phyloP scores from a whole-genome alignment of 2,888 invertebrate species.

The Meganola albula region DNA sequence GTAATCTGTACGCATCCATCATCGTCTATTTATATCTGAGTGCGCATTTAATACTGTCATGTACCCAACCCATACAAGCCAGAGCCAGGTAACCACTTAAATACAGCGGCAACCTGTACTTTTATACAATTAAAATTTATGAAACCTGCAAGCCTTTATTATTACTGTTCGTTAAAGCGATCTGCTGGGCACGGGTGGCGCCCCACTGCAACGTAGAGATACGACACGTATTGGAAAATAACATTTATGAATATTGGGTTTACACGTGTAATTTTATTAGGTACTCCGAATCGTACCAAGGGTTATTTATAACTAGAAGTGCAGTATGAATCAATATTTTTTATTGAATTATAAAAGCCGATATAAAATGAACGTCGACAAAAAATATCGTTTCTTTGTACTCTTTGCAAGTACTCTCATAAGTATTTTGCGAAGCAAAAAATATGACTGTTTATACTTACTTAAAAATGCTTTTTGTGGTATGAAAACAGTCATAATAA shows the following conservation, averaged over 20 bases:
- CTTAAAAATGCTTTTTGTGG: slow-evolving; percentile 45
- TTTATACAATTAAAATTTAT: slow-evolving; percentile 60
- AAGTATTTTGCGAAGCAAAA: slow-evolving; percentile 34
- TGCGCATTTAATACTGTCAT: slow-evolving; percentile 28
- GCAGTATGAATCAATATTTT: slow-evolving; percentile 7
- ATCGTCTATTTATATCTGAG: slow-evolving; percentile 27
- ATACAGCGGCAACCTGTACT: slow-evolving; percentile 42
- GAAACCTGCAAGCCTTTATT: slow-evolving; percentile 50
- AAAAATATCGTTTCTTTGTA: slow-evolving; percentile 27
- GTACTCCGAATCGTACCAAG: slow-evolving; percentile 8
- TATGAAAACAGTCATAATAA: slow-evolving; percentile 50
- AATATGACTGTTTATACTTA: slow-evolving; percentile 38
- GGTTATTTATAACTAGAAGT: slow-evolving; percentile 8
- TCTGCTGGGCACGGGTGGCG: slow-evolving; percentile 18
- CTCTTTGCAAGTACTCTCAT: too few relatives aligned
- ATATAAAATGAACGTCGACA: slow-evolving; percentile 19
- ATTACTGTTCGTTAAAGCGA: slow-evolving; percentile 42
- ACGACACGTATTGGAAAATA: slow-evolving; percentile 29
- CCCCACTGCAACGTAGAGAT: slow-evolving; percentile 20
- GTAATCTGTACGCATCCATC: slow-evolving; percentile 29
- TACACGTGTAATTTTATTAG: slow-evolving; percentile 22
- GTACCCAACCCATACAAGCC: slow-evolving; percentile 21
- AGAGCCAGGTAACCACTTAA: slow-evolving; percentile 35
- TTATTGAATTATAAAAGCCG: slow-evolving; percentile 16
- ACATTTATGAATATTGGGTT: slow-evolving; percentile 23